Percentiles rank a stretch among this genome's conserved stretches.
Conservation (phyloP, 2,797 vertebrate species). For the Sylvia borin region DNA sequence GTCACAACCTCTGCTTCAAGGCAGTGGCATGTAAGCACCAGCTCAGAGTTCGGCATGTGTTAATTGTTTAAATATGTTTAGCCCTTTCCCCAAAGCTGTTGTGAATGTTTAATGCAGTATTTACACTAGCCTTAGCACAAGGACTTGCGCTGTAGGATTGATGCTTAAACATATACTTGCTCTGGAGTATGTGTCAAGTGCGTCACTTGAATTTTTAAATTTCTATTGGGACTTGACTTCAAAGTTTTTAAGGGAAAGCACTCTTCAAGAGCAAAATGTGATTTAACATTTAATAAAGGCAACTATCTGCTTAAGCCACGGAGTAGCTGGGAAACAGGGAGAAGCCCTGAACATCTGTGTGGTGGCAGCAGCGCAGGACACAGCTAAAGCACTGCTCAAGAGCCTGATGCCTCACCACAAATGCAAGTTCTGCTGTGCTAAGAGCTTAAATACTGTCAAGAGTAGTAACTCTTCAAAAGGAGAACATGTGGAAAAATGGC, state of each 20-base stretch:
- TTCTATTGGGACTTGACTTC: background rate
- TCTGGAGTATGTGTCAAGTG: conserved; percentile 7
- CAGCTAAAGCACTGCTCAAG: background rate
- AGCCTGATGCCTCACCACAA: background rate
- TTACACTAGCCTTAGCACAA: conserved; percentile 53
- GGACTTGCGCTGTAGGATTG: background rate
- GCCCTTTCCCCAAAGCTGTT: conserved; percentile 59
- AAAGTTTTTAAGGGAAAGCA: conserved; percentile 13
- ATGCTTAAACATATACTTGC: conserved; percentile 22
- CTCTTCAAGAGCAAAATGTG: background rate
- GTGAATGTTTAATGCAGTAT: conserved; percentile 62
- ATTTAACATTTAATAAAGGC: conserved; percentile 28
- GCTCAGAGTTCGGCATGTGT: conserved; percentile 50
- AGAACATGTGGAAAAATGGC: background rate
- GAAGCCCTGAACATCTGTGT: conserved; percentile 2
- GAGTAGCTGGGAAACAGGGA: background rate
- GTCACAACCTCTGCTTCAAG: conserved; percentile 43
- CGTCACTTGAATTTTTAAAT: background rate
- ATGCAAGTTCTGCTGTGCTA: background rate
- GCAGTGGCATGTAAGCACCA: background rate
- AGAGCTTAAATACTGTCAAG: background rate
- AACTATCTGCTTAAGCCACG: background rate
- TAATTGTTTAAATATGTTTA: conserved; percentile 65
- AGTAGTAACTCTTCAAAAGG: background rate
- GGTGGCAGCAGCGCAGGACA: background rate